Base-by-base conservation (phyloP, 2,888 invertebrate genomes). In the Drosophila multiciliata region DNA sequence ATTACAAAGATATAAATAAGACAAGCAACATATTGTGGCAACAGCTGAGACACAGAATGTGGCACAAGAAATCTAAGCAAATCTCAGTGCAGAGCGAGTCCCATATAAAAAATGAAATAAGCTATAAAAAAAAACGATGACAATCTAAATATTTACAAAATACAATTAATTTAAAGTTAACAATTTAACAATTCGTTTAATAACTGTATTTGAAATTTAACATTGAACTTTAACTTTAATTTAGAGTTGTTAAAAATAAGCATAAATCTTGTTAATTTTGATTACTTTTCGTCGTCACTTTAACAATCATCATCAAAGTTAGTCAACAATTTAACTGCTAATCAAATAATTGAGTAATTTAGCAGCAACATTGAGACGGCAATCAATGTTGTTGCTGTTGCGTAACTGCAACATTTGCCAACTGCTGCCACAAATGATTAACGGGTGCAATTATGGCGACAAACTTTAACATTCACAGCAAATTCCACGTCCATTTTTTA, bases 301-400 rank as follows among this genome's bases (percentile, higher is more conserved):
- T 4, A 15, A 4, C 45, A 45, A 45, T 45, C 45, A 45, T 15
- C 23, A 17, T 26, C 23, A 38, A 26, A 35, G n/a, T 15, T 29
- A 55, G 8, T 17, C 23, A 63, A 20, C 20, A 32, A 17, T 23
- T 55, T 40, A 36, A 29, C 29, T 20, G 20, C 3, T 65, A 58
- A 29, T 48, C 33, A 75, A 78, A 66, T 64, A 64, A 76, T 78
- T 73, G 52, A 76, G 78, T 64, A 53, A 78, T 78, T 76, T 64
- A 49, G 53, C 36, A 20, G 35, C 53, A 58, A 52, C 53, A 40
- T 40, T 35, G 35, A 32, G 11, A 35, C n/a, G 15, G n/a, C 23
- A 23, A 23, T 23, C 23, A 23, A 23, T 20, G 8, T 8, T 38
- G 38, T 29, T 23, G 15, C 15, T 49, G 17, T 62, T 49, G 20